Base-by-base conservation (phyloP, 2,797 vertebrate genomes). In the Enteromius anoplus region DNA sequence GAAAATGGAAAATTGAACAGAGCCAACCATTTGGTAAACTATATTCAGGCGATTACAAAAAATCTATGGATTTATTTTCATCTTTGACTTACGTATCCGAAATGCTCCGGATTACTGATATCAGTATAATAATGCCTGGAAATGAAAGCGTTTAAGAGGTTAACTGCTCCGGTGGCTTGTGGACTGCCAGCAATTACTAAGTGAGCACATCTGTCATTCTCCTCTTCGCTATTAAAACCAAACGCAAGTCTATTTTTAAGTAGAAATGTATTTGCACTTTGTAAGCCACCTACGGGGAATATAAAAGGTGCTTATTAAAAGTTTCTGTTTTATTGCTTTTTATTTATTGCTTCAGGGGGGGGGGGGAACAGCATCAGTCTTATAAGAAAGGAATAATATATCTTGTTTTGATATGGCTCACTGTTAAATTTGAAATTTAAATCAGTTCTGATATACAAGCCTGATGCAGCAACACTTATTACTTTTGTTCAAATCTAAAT, bases 301-400 rank as follows among this genome's bases (percentile, higher is more conserved):
- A 87, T 81, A 77, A 89, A 87, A 89, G 82, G 80, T 90, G 89
- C 89, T 93, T 93, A 94, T 94, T 93, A 93, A 94, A 94, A 94
- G 92, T 94, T 93, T 92, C 89, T 78, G 89, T 92, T 90, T 90
- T 93, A 93, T 93, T 94, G 92, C 89, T 84, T 93, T 94, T 93
- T 92, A 93, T 94, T 92, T 92, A 89, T 93, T 88, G 92, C 94
- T 94, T 86, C 51, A 85, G 91, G 92, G 90, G 77, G 79, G 17
- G 6, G 8, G 0, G 88, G 81, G 88, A 75, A 88, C 88, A 90
- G 86, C 78, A 87, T 85, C 85, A 80, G 78, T 90, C 89, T 92
- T 85, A 88, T 89, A 90, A 89, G 85, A 89, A 89, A 89, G 87
- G 86, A 91, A 93, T 89, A 90, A 88, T 86, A 87, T 85, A 90